phyloP scores from a whole-genome alignment of 2,888 invertebrate genomes.

The Carterocephalus palaemon region DNA sequence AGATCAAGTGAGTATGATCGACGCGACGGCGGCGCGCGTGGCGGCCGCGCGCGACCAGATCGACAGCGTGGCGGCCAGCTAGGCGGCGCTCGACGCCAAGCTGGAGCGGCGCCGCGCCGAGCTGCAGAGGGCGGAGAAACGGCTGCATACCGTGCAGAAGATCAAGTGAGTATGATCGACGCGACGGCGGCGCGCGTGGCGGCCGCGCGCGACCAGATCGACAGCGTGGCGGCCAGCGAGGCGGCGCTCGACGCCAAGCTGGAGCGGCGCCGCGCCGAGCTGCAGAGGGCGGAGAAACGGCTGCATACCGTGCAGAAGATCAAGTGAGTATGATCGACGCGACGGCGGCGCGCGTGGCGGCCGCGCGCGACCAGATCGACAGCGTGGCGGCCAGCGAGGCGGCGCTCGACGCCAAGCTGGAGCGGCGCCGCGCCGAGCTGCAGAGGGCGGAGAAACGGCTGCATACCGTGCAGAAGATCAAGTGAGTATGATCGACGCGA shows the following conservation, averaged over 20 bases:
- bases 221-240: constrained; percentile 92
- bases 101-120: constrained; percentile 94
- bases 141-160: constrained; percentile 95
- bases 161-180: constrained; percentile 86
- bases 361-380: constrained; percentile 87
- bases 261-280: constrained; percentile 92
- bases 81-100: constrained; percentile 93
- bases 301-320: constrained; percentile 96
- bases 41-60: constrained; percentile 86
- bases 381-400: constrained; percentile 93
- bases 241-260: constrained; percentile 94
- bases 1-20: constrained; percentile 88
- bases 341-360: constrained; percentile 84
- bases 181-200: constrained; percentile 83
- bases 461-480: constrained; percentile 95
- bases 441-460: constrained; percentile 95
- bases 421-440: constrained; percentile 92
- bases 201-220: constrained; percentile 87
- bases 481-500: no score
- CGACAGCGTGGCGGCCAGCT: constrained; percentile 91
- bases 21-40: constrained; percentile 83
- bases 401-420: constrained; percentile 93
- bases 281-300: constrained; percentile 95
- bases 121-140: constrained; percentile 93
- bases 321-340: constrained; percentile 83